Conservation (phyloP, 2,797 vertebrate genomes). For the Arremon brunneinucha region DNA sequence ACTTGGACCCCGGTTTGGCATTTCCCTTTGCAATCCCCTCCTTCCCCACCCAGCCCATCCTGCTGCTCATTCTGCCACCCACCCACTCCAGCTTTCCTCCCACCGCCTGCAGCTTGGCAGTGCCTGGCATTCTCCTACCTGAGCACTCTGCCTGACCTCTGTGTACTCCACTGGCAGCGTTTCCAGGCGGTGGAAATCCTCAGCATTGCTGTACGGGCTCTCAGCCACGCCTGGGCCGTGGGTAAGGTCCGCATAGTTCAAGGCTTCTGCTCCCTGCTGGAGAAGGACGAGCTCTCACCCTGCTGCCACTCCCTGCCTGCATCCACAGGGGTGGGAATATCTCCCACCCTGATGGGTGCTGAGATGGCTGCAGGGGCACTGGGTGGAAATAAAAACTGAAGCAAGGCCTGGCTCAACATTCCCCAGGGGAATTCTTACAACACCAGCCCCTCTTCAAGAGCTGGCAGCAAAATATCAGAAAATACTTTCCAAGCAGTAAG, state of each 20-base stretch:
- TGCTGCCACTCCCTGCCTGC: background rate
- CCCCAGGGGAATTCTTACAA: background rate
- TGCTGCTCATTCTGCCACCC: fast-evolving
- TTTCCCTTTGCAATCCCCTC: background rate
- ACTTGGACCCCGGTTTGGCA: too few relatives aligned
- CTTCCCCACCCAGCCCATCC: background rate
- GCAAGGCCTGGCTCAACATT: background rate
- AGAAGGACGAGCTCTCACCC: background rate
- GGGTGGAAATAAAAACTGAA: background rate
- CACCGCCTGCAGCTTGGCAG: fast-evolving
- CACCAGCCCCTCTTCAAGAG: background rate
- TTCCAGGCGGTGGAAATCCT: fast-evolving
- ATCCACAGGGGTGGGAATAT: background rate
- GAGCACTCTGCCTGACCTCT: background rate
- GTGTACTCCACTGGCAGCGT: fast-evolving
- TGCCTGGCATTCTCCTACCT: background rate
- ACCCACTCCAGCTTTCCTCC: background rate
- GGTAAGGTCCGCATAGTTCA: background rate
- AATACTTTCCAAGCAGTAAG: background rate
- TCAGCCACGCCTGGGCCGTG: fast-evolving
- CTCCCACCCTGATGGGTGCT: background rate
- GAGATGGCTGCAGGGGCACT: background rate
- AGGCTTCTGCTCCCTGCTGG: background rate
- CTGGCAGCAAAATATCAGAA: background rate
- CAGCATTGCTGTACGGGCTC: background rate